Evolutionary conservation across 2,797 vertebrate species (phyloP).

Genomic region (Takifugu rubripes): DNA sequence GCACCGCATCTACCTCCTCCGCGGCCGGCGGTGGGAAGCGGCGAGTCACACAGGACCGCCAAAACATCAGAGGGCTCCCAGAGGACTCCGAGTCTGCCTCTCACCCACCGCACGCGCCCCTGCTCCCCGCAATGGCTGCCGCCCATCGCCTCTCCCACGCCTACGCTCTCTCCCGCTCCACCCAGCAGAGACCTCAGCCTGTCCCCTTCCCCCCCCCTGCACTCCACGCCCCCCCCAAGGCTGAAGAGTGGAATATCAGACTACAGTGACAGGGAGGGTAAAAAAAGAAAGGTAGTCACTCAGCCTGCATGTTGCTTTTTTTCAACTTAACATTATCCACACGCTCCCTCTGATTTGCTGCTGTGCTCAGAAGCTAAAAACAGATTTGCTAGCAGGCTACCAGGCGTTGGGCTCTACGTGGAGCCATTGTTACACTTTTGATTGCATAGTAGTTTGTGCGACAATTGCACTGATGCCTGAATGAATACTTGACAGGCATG

Average conservation of each 20-base stretch:
- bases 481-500: too few species aligned
- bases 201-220: constrained; percentile 69
- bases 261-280: constrained; percentile 77
- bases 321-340: constrained; percentile 27
- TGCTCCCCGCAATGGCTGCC: constrained; percentile 61
- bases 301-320: constrained; percentile 42
- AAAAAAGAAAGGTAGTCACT: constrained; percentile 88
- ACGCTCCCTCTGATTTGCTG: constrained; percentile 20
- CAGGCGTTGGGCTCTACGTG: too few species aligned
- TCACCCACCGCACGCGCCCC: constrained; percentile 55
- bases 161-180: constrained; percentile 64
- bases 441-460: constrained; percentile 11
- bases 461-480: too few species aligned
- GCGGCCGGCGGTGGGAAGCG: constrained; percentile 4
- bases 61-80: constrained; percentile 14
- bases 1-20: constrained; percentile 16
- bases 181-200: constrained; percentile 60
- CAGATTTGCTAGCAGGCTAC: constrained; percentile 2
- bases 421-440: constrained; percentile 18
- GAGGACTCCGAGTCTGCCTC: constrained; percentile 44
- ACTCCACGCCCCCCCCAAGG: constrained; percentile 76
- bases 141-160: constrained; percentile 57
- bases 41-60: constrained; percentile 16
- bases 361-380: constrained; percentile 35
- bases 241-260: constrained; percentile 81